Conservation (phyloP, 2,888 invertebrate genomes). For the Sepiola atlantica region DNA sequence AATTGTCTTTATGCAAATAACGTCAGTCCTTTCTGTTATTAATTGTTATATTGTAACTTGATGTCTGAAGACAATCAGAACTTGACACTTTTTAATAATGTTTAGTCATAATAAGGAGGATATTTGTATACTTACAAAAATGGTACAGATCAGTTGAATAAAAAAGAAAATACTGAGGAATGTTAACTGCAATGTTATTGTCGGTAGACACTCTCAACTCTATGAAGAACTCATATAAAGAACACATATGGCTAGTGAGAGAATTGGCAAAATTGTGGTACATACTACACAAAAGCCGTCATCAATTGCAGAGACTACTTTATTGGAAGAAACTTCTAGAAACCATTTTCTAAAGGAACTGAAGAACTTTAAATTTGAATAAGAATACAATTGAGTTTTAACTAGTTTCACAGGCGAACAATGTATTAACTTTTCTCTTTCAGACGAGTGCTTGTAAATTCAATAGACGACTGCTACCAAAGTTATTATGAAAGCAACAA, state of each 20-base stretch:
- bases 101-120: background rate
- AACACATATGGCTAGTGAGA: background rate
- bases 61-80: background rate
- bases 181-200: background rate
- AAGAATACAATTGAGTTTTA: conserved; percentile 2
- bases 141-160: background rate
- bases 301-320: background rate
- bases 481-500: background rate
- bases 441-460: background rate
- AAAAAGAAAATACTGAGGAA: background rate
- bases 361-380: background rate
- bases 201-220: background rate
- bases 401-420: background rate
- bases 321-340: background rate
- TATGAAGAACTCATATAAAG: background rate
- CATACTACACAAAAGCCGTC: background rate
- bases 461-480: background rate
- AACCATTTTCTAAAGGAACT: background rate
- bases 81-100: background rate
- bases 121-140: background rate
- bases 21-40: background rate
- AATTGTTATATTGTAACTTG: background rate
- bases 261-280: background rate
- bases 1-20: background rate
- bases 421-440: background rate